Base-by-base conservation (phyloP, 2,888 invertebrate genomes). In the Ectemnius continuus region DNA sequence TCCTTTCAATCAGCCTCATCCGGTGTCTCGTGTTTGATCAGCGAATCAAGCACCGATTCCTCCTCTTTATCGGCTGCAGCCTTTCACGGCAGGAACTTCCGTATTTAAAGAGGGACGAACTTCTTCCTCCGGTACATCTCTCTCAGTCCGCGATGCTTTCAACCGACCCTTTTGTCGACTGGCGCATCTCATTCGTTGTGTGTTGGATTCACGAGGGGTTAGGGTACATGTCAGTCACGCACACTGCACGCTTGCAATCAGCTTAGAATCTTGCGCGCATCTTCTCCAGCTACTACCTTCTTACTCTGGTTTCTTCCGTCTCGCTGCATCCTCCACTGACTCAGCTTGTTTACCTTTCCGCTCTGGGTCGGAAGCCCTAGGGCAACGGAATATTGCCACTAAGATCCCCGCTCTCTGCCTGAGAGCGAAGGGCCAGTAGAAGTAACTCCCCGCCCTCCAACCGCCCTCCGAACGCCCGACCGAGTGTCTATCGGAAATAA, bases 231-330 rank as follows among this genome's bases (percentile, higher is more conserved):
- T 64, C 61, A 18, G 61, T 70, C 75, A 73, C 63, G 70, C 61
- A 69, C 59, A 61, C 45, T 36, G 36, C 47, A 60, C 48, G 46
- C 62, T 36, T 5, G 65, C 65, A 76, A 76, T 76, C 76, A 70
- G 75, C 65, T 75, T 71, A 76, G 67, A n/a, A 65, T 60, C 76
- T 74, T 75, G 67, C 76, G 67, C 76, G 70, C 67, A 67, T 74
- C 76, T 73, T n/a, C 48, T 14, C n/a, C 8, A 14, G 16, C 52
- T 52, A 52, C 52, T 52, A 52, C 52, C 52, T 52, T 16, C 52
- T 16, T 52, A 52, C 16, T 52, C 52, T 14, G 52, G 14, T 52
- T 36, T 36, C 36, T 36, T 36, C 36, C 36, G 8, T 36, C 11
- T 8, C 36, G 36, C 52, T 52, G 16, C 52, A 52, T 52, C 16